Percentiles rank a stretch among this genome's conserved stretches.
These are phyloP conservation scores for Drosophila biarmipes DNA, from an alignment of 1,140 invertebrate species.

Conservation along the genomic window DNA sequence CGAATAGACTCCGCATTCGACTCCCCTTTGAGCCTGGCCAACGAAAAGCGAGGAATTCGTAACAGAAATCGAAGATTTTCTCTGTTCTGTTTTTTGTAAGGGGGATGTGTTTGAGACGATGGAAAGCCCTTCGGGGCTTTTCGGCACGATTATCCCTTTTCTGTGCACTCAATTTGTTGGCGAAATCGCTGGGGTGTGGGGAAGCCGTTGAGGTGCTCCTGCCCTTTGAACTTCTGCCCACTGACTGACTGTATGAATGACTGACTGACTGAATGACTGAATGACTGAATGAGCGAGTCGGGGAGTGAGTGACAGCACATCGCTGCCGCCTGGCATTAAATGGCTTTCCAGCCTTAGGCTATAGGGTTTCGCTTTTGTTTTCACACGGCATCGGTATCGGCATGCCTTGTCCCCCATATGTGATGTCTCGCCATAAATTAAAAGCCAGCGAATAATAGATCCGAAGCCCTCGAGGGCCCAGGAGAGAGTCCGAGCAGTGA, in stretches of 20 bases:
- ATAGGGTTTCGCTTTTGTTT: conserved; percentile 56
- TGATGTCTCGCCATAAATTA: conserved; percentile 65
- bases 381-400: conserved; percentile 52
- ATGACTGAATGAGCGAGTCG: conserved; percentile 20
- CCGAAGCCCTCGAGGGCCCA: conserved; percentile 32
- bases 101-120: conserved; percentile 2
- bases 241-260: conserved; percentile 22
- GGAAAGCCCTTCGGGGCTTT: conserved; percentile 59
- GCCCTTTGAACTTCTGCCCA: conserved; percentile 64
- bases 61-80: conserved; percentile 46
- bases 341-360: conserved; percentile 61
- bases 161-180: conserved; percentile 73
- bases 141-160: conserved; percentile 75
- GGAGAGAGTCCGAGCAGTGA: conserved; percentile 12
- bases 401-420: conserved; percentile 45
- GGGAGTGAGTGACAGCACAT: conserved; percentile 36
- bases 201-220: conserved; percentile 56
- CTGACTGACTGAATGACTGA: conserved; percentile 20
- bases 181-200: conserved; percentile 27
- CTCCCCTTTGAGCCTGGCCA: conserved; percentile 35
- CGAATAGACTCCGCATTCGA: conserved; percentile 27
- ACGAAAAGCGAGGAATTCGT: conserved; percentile 23
- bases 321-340: conserved; percentile 46
- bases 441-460: conserved; percentile 43
- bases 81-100: conserved; percentile 3